Percentiles rank a stretch among this genome's conserved stretches.
Evolutionary conservation across 92 coral and sea anemone species (phyloP).

Genomic region (Palythoa heliodiscus): DNA sequence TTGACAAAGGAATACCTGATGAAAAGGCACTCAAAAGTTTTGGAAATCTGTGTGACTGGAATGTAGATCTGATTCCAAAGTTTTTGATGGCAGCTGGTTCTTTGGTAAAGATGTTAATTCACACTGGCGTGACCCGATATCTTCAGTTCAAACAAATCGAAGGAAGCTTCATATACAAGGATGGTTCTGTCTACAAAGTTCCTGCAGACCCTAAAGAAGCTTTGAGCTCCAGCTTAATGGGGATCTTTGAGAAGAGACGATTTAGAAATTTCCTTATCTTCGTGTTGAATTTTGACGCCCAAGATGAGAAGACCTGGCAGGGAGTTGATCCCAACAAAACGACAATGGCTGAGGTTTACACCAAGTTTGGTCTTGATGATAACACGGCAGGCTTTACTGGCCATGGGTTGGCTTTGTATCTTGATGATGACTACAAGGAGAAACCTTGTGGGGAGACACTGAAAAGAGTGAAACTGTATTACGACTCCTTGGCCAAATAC

Average conservation of each 20-base stretch:
- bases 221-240: conserved; percentile 76
- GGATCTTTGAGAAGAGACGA: conserved; percentile 91
- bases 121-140: conserved; percentile 85
- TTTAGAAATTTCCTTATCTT: conserved; percentile 81
- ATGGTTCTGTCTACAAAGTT: conserved; percentile 79
- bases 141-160: conserved; percentile 90
- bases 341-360: conserved; percentile 80
- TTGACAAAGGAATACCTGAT: conserved; percentile 52
- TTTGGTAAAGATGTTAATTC: conserved; percentile 79
- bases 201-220: conserved; percentile 94
- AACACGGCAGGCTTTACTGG: conserved; percentile 92
- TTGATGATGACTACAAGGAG: conserved; percentile 73
- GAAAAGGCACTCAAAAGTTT: conserved; percentile 43
- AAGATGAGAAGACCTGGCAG: conserved; percentile 74
- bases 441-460: conserved; percentile 85
- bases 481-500: conserved; percentile 77
- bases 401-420: conserved; percentile 87
- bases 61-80: conserved; percentile 91
- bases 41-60: conserved; percentile 79
- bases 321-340: conserved; percentile 67
- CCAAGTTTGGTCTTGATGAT: conserved; percentile 72
- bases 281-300: conserved; percentile 62
- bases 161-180: conserved; percentile 86
- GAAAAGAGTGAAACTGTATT: conserved; percentile 76
- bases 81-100: conserved; percentile 90